Percentiles rank a stretch among this genome's conserved stretches.
Conservation (phyloP, 1,140 invertebrate species). For the Druon quercuslanigerum region DNA sequence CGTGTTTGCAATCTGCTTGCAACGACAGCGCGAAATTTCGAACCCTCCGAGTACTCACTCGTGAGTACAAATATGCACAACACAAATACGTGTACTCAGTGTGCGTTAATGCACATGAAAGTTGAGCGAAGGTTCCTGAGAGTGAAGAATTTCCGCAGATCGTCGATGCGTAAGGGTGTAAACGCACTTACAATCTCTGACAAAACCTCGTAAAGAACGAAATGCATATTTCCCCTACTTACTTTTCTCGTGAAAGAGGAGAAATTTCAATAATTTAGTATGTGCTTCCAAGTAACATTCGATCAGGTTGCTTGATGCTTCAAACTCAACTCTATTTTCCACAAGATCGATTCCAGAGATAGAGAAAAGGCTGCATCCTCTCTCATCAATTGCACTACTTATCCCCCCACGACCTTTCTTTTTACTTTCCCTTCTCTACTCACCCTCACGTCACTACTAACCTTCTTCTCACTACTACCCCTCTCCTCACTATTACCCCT, state of each 20-base stretch:
- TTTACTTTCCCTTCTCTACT: no score
- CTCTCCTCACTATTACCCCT: no score
- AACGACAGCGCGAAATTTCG: background rate
- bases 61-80: background rate
- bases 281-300: background rate
- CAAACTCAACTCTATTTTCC: constrained; percentile 14
- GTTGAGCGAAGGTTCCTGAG: background rate
- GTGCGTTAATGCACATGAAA: constrained; percentile 18
- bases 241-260: background rate
- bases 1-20: constrained; percentile 22
- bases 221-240: background rate
- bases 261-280: constrained; percentile 14
- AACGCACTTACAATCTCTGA: background rate
- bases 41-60: background rate
- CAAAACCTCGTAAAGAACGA: constrained; percentile 9
- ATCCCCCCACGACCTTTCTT: no score
- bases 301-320: background rate
- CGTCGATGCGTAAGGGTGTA: constrained; percentile 6
- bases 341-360: background rate
- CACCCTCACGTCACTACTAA: no score
- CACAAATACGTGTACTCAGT: background rate
- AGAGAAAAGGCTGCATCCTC: background rate
- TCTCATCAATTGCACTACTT: no score
- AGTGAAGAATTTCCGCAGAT: background rate
- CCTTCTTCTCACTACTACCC: no score